These are phyloP conservation scores for Glaucomys volans DNA, from an alignment of 2,113 vertebrate genomes.

Conservation along the genomic window DNA sequence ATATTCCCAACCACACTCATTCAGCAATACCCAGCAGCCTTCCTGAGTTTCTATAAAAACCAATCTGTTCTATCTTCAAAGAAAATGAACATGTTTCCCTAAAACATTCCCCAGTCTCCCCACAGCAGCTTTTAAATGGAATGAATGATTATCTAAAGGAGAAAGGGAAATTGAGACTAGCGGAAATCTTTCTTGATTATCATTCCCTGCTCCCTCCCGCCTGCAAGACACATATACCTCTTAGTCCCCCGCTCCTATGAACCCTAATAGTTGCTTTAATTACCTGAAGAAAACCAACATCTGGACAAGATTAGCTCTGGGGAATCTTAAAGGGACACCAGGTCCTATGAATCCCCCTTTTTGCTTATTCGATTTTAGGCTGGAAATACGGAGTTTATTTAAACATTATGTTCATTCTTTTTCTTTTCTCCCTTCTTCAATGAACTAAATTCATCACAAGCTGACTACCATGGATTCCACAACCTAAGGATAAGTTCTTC, in stretches of 20 bases:
- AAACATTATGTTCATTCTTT: slow-evolving; percentile 28
- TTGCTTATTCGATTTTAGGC: slow-evolving; percentile 18
- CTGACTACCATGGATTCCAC: not conserved
- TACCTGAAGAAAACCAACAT: not conserved
- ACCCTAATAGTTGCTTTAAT: slow-evolving; percentile 47
- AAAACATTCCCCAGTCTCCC: slow-evolving; percentile 10
- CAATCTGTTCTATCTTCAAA: slow-evolving; percentile 37
- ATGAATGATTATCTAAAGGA: not conserved
- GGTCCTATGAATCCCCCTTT: not conserved
- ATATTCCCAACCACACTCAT: not conserved
- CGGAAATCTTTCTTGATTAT: not conserved
- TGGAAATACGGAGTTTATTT: slow-evolving; percentile 31
- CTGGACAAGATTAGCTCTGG: not conserved
- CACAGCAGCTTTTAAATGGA: slow-evolving; percentile 43
- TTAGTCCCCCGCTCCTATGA: not conserved
- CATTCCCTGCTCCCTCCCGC: no score
- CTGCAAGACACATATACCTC: not conserved
- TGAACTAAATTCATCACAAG: slow-evolving; percentile 36
- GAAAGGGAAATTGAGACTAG: not conserved
- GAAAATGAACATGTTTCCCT: slow-evolving; percentile 51
- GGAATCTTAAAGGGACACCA: not conserved
- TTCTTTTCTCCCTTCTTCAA: slow-evolving; percentile 42
- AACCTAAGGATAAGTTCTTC: slow-evolving; percentile 29
- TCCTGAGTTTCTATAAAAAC: not conserved
- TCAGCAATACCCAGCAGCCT: slow-evolving; percentile 24